Evolutionary conservation across 2,113 vertebrate species (phyloP), one percentile per base, ranked within the genome.

Genomic region (Seriola quinqueradiata): DNA sequence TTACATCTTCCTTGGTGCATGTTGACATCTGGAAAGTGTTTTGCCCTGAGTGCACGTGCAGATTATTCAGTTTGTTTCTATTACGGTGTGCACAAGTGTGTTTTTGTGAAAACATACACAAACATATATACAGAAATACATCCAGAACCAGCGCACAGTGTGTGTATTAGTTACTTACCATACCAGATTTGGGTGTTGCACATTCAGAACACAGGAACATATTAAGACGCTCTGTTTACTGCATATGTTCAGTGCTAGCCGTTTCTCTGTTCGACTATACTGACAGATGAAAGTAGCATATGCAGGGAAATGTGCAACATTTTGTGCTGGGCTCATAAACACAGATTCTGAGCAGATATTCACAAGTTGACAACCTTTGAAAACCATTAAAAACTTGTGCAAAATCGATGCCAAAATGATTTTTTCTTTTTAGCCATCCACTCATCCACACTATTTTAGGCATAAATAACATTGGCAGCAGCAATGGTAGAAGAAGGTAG

Each of bases 231-330:
- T 16, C 6, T 36, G 34, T 36, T 5, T 36, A 36, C 6, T 36
- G 34, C 28, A 28, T 23, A 52, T 28, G n/a, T 3, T 5, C 21
- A 28, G 36, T 57, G 48, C 57, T 23, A 4, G 10, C 38, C 21
- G 44, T 23, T 75, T 8, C 25, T 58, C 48, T 25, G 34, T 70
- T 17, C 13, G 3, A 64, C 52, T 23, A 1, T n/a, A n/a, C 10
- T 12, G 54, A 55, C n/a, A 58, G 67, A 66, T 83, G 81, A 19
- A 48, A 42, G 40, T 4, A 21, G 46, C 65, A 63, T 75, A 55
- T 68, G 54, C 17, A 59, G 0, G 44, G 19, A 60, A 50, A 50
- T 71, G 8, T 32, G 46, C 8, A 42, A 64, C 58, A 70, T 70
- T 60, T 57, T 52, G 2, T 72, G 19, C 40, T 65, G 21, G 28